Conservation (phyloP, 2,888 invertebrate genomes). For the Acleris emargana region DNA sequence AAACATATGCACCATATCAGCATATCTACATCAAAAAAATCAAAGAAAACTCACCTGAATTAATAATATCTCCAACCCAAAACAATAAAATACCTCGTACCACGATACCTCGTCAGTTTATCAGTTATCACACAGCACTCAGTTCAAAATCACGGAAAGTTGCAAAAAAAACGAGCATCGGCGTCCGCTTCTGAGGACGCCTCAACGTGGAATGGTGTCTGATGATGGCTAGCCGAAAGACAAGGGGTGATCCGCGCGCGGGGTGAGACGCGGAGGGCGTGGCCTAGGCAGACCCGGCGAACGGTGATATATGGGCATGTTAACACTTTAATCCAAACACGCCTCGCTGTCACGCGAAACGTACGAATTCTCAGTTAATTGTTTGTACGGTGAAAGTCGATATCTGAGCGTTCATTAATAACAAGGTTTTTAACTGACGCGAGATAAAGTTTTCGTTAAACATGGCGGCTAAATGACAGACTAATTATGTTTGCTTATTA, state of each 20-base stretch:
- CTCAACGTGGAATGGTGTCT: constrained; percentile 71
- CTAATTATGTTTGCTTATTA: constrained; percentile 54
- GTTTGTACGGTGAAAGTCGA: constrained; percentile 65
- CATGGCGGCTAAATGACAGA: constrained; percentile 56
- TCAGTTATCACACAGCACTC: constrained; percentile 62
- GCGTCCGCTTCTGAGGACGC: constrained; percentile 60
- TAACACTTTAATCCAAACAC: constrained; percentile 73
- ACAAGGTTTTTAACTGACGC: constrained; percentile 47
- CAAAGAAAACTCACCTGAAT: constrained; percentile 45
- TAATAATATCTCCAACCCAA: constrained; percentile 36
- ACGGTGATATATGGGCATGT: constrained; percentile 79
- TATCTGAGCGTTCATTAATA: constrained; percentile 54
- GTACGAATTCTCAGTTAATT: constrained; percentile 54
- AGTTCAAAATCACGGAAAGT: constrained; percentile 60
- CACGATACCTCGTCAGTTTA: constrained; percentile 58
- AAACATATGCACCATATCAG: neutral
- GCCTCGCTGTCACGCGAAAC: constrained; percentile 73
- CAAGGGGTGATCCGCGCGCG: constrained; percentile 50
- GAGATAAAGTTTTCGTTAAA: constrained; percentile 54
- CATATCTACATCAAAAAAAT: constrained; percentile 10
- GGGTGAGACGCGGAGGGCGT: constrained; percentile 46
- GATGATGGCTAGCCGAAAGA: constrained; percentile 70
- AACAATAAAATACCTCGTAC: constrained; percentile 51
- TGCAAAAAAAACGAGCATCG: constrained; percentile 46
- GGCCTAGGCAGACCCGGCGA: constrained; percentile 70